Conservation (phyloP, 2,113 vertebrate species). For the Cnemophilus loriae region DNA sequence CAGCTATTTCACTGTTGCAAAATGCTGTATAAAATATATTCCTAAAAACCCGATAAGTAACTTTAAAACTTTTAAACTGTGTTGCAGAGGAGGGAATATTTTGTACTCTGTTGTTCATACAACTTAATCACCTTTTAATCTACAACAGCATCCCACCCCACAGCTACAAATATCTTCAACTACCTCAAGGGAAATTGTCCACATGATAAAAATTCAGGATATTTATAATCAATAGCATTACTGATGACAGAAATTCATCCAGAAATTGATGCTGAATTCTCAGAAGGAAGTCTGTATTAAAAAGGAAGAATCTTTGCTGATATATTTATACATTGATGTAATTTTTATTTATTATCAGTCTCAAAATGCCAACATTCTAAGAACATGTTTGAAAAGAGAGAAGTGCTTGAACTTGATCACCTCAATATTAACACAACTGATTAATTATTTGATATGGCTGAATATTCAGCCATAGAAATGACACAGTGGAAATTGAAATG, state of each 20-base stretch:
- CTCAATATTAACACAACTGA: background rate
- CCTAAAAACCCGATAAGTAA: background rate
- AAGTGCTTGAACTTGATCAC: background rate
- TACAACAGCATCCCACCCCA: background rate
- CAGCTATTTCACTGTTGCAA: background rate
- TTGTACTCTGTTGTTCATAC: background rate
- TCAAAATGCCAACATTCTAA: background rate
- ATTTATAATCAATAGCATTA: background rate
- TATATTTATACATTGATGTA: background rate
- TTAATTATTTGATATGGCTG: background rate
- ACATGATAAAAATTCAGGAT: background rate
- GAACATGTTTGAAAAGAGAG: background rate
- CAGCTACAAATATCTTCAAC: background rate
- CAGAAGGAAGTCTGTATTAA: background rate
- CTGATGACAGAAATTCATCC: background rate
- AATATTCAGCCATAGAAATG: background rate
- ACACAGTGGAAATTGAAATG: background rate
- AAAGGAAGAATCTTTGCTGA: background rate
- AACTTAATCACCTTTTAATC: constrained; percentile 9
- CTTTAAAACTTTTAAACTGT: background rate
- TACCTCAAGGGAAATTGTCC: background rate
- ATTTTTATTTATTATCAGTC: background rate
- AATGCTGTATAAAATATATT: background rate
- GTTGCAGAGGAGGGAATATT: background rate
- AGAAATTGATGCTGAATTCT: background rate